A percentile compares a stretch with the other conserved stretches of the same genome.
These are phyloP conservation scores for Catharus ustulatus DNA, from an alignment of 2,797 vertebrate genomes.

Conservation along the genomic window DNA sequence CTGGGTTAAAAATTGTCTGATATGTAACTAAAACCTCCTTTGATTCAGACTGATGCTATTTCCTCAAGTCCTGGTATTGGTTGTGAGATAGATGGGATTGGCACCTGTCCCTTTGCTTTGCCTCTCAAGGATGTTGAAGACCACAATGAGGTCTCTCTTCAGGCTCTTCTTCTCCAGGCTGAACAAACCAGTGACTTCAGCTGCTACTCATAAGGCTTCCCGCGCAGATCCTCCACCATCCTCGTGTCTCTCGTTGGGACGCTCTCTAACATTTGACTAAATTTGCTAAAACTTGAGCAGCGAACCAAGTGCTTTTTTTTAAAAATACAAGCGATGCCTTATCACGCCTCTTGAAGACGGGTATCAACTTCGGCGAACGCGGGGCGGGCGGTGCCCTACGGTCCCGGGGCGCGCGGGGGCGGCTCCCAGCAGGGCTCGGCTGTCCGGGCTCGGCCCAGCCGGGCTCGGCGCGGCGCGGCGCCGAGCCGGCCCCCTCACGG, in stretches of 20 bases:
- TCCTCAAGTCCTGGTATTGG: not conserved
- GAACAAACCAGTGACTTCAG: not conserved
- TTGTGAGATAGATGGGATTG: not conserved
- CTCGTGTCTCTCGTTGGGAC: not conserved
- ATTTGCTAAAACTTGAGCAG: not conserved
- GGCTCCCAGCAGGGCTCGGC: rapidly evolving
- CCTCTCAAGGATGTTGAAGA: not conserved
- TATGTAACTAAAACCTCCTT: not conserved
- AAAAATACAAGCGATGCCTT: not conserved
- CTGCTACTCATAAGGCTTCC: no score
- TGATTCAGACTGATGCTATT: not conserved
- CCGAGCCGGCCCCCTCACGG: not conserved
- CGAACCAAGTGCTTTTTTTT: not conserved
- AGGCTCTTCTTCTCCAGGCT: not conserved
- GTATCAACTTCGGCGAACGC: rapidly evolving
- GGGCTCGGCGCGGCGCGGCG: not conserved
- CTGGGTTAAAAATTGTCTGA: not conserved
- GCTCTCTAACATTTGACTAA: not conserved
- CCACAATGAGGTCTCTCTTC: not conserved
- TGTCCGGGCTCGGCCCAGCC: rapidly evolving
- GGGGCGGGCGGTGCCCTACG: rapidly evolving
- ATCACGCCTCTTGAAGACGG: rapidly evolving
- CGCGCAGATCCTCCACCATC: not conserved
- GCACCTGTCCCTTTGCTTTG: not conserved
- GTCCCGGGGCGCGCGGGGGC: rapidly evolving